These are phyloP conservation scores for Horisme vitalbata DNA, from an alignment of 2,888 invertebrate genomes.

Conservation along the genomic window DNA sequence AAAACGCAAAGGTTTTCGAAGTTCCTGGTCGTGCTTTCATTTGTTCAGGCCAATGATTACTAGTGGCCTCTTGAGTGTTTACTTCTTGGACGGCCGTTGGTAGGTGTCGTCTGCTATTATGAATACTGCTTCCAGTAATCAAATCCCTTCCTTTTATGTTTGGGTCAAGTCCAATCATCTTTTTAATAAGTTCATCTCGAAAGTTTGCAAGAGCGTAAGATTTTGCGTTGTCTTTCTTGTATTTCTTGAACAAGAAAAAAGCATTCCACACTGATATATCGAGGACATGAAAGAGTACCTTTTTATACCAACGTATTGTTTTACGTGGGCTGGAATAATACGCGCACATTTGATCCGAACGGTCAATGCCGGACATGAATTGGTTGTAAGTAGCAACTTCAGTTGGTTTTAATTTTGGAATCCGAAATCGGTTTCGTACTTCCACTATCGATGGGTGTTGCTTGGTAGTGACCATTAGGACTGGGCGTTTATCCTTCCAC, in stretches of 20 bases:
- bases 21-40: constrained; percentile 13
- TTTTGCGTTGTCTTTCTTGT: background rate
- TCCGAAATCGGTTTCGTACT: constrained; percentile 10
- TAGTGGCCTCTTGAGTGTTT: constrained; percentile 3
- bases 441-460: constrained; percentile 32
- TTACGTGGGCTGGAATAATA: constrained; percentile 23
- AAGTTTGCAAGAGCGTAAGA: constrained; percentile 10
- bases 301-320: constrained; percentile 22
- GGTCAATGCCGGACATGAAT: constrained; percentile 23
- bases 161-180: constrained; percentile 6
- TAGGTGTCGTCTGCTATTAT: constrained; percentile 15
- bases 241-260: constrained; percentile 6
- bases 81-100: constrained; percentile 3
- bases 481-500: constrained; percentile 42
- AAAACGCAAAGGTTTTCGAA: background rate
- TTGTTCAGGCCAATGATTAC: constrained; percentile 31
- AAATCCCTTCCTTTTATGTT: constrained; percentile 9
- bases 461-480: constrained; percentile 40
- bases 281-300: constrained; percentile 14
- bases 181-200: constrained; percentile 17
- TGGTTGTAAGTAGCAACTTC: constrained; percentile 21
- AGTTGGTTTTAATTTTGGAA: constrained; percentile 6
- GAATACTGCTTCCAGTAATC: constrained; percentile 10
- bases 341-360: constrained; percentile 18
- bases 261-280: constrained; percentile 19